Evolutionary conservation across 2,113 vertebrate species (phyloP).

Genomic region (Platysternon megacephalum): DNA sequence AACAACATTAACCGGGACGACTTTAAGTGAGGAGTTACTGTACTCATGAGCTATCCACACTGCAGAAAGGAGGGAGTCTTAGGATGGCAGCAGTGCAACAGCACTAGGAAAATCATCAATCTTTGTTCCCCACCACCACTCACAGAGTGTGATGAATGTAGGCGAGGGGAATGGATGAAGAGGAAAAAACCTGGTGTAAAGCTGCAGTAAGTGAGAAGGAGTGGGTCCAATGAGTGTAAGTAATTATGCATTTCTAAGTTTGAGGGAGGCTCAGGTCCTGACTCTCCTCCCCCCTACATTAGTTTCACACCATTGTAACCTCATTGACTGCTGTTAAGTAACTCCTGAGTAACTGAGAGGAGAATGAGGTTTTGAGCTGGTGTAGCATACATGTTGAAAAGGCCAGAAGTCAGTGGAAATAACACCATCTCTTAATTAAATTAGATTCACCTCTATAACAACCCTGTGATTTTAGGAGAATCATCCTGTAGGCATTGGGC

Average conservation of each 20-base stretch:
- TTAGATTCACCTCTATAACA: neutral
- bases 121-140: neutral
- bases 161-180: neutral
- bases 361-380: neutral
- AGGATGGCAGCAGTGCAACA: neutral
- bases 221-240: neutral
- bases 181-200: neutral
- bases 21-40: too few species aligned
- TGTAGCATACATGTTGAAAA: neutral
- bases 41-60: neutral
- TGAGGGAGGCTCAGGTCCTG: neutral
- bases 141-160: neutral
- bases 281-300: neutral
- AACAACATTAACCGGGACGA: too few species aligned
- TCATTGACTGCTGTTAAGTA: neutral
- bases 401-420: neutral
- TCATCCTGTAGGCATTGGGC: conserved; percentile 44
- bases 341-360: neutral
- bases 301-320: neutral
- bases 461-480: conserved; percentile 22
- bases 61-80: neutral
- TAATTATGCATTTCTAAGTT: neutral
- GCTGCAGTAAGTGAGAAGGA: neutral
- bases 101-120: neutral
- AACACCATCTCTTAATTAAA: conserved; percentile 4